Evolutionary conservation across 2,797 vertebrate species (phyloP).

Genomic region (Triplophysa bombifrons): DNA sequence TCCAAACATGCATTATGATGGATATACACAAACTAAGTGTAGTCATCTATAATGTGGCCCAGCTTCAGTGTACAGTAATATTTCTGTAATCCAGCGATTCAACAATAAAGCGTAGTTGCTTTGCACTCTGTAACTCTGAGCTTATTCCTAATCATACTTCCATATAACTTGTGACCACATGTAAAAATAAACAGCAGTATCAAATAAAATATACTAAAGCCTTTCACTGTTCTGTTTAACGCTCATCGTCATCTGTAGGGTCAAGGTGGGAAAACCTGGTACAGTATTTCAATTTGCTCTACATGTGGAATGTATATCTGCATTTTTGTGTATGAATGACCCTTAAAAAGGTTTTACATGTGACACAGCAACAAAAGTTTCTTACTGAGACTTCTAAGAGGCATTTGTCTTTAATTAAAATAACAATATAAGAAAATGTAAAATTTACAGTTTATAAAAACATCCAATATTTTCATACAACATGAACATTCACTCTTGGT

Average conservation of each 20-base stretch:
- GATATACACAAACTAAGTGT: neutral
- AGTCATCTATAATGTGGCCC: neutral
- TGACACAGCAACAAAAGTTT: too few species aligned
- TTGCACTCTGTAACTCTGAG: neutral
- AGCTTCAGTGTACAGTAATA: constrained; percentile 1
- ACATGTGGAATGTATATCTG: neutral
- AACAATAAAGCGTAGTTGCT: neutral
- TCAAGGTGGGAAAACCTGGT: neutral
- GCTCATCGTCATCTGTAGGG: neutral
- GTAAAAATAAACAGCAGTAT: neutral
- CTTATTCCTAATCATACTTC: constrained; percentile 9
- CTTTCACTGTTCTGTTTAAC: neutral
- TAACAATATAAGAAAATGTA: neutral
- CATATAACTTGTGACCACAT: constrained; percentile 11
- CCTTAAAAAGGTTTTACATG: neutral
- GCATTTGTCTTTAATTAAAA: constrained; percentile 11
- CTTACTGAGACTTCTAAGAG: constrained; percentile 1
- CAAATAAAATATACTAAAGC: neutral
- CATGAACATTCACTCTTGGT: neutral
- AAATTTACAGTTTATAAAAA: constrained; percentile 2
- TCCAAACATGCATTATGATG: neutral
- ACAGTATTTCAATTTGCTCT: neutral
- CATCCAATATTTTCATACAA: neutral
- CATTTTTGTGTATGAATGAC: neutral
- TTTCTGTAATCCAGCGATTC: neutral